Evolutionary conservation across 1,140 invertebrate genomes (phyloP).

Genomic region (Episyrphus balteatus): DNA sequence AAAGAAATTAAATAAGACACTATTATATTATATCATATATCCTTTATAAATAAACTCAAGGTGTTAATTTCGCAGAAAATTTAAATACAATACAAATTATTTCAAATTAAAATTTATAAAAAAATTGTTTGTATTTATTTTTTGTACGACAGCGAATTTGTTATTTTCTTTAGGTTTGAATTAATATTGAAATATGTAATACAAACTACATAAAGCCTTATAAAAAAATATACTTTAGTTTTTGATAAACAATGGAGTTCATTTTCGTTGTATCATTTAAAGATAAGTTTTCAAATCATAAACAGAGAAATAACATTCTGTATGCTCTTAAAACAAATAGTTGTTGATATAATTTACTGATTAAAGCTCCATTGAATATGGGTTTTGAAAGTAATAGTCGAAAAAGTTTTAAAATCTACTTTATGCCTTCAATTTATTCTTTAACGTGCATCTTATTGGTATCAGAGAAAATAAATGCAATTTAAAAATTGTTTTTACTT

Average conservation of each 20-base stretch:
- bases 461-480: too few relatives aligned
- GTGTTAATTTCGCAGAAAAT: neutral
- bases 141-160: conserved; percentile 7
- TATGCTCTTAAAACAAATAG: too few relatives aligned
- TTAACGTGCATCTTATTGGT: neutral
- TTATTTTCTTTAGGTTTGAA: conserved; percentile 7
- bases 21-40: too few relatives aligned
- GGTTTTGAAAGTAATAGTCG: too few relatives aligned
- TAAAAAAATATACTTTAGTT: neutral
- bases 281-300: too few relatives aligned
- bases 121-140: conserved; percentile 4
- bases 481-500: neutral
- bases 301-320: too few relatives aligned
- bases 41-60: neutral
- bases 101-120: neutral
- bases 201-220: neutral
- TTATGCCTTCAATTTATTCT: too few relatives aligned
- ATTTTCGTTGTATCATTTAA: too few relatives aligned
- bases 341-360: too few relatives aligned
- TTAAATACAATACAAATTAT: neutral
- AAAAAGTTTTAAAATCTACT: too few relatives aligned
- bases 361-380: too few relatives aligned
- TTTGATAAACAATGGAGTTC: too few relatives aligned
- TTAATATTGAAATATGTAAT: neutral
- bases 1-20: neutral